Evolutionary conservation across 92 coral and sea anemone genomes (phyloP).

Genomic region (Palythoa heliodiscus): DNA sequence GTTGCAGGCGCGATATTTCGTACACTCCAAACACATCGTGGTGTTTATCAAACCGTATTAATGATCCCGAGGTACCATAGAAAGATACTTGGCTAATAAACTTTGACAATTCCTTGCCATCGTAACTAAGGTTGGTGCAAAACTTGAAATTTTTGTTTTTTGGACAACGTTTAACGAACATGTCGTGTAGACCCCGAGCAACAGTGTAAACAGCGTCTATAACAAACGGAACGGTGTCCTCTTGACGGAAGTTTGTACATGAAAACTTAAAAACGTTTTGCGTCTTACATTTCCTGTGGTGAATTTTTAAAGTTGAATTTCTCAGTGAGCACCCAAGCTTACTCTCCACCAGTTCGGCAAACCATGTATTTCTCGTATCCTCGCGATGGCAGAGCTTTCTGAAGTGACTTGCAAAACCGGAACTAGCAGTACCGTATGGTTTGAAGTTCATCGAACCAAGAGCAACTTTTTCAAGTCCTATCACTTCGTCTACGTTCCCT

Average conservation of each 20-base stretch:
- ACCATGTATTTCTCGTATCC: conserved; percentile 29
- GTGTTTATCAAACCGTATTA: conserved; percentile 24
- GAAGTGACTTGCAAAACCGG: conserved; percentile 29
- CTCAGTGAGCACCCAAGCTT: conserved; percentile 29
- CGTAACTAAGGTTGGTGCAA: conserved; percentile 33
- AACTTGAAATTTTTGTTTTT: conserved; percentile 14
- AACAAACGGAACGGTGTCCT: conserved; percentile 43
- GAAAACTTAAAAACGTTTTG: conserved; percentile 2
- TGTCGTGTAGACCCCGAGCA: conserved; percentile 44
- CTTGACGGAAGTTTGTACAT: conserved; percentile 1
- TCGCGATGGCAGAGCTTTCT: neutral
- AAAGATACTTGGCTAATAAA: conserved; percentile 34
- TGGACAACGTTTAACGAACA: conserved; percentile 28
- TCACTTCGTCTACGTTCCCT: conserved; percentile 31
- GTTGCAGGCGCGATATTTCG: conserved; percentile 26
- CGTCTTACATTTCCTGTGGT: neutral
- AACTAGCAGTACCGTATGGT: conserved; percentile 18
- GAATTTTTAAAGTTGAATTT: conserved; percentile 6
- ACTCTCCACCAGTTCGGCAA: conserved; percentile 23
- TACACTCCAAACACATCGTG: conserved; percentile 46
- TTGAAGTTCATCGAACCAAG: conserved; percentile 36
- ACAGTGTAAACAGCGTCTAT: conserved; percentile 53
- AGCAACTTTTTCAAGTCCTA: conserved; percentile 23
- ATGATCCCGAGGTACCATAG: conserved; percentile 39
- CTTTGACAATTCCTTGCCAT: conserved; percentile 40